phyloP scores from a whole-genome alignment of 2,797 vertebrate species.

The Parauchenoglanis ngamensis region DNA sequence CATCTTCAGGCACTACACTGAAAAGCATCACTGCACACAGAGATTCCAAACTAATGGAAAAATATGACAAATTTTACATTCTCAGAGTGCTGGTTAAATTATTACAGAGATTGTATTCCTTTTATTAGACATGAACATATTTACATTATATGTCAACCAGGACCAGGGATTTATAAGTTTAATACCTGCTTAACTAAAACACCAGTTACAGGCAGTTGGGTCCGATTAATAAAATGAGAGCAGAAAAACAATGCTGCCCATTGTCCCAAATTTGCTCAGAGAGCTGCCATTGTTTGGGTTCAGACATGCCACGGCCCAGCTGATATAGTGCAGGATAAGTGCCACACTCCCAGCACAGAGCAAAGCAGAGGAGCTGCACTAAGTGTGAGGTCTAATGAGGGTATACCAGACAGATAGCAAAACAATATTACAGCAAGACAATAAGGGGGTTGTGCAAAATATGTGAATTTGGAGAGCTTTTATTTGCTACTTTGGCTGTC shows the following conservation, averaged over 20 bases:
- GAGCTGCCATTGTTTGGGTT: conserved; percentile 62
- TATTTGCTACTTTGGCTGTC: background rate
- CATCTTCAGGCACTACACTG: conserved; percentile 19
- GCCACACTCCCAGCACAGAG: conserved; percentile 5
- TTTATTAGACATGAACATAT: background rate
- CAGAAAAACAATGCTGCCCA: conserved; percentile 70
- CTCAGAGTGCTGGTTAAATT: background rate
- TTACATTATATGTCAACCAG: background rate
- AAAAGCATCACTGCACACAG: conserved; percentile 33
- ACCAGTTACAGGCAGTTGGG: conserved; percentile 77
- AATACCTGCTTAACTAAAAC: conserved; percentile 86
- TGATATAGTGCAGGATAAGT: conserved; percentile 43
- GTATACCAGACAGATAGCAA: background rate
- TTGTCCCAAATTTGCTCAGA: conserved; percentile 69
- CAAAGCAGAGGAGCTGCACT: background rate
- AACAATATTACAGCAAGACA: background rate
- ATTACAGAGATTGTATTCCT: background rate
- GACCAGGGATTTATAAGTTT: conserved; percentile 75
- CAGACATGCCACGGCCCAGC: conserved; percentile 51
- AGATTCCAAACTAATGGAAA: conserved; percentile 31
- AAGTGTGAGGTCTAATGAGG: conserved; percentile 6
- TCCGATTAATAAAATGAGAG: conserved; percentile 69
- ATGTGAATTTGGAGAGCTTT: background rate
- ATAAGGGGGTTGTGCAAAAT: background rate
- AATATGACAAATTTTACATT: background rate